phyloP scores from a whole-genome alignment of 2,888 invertebrate genomes.

The Eupithecia exiguata region DNA sequence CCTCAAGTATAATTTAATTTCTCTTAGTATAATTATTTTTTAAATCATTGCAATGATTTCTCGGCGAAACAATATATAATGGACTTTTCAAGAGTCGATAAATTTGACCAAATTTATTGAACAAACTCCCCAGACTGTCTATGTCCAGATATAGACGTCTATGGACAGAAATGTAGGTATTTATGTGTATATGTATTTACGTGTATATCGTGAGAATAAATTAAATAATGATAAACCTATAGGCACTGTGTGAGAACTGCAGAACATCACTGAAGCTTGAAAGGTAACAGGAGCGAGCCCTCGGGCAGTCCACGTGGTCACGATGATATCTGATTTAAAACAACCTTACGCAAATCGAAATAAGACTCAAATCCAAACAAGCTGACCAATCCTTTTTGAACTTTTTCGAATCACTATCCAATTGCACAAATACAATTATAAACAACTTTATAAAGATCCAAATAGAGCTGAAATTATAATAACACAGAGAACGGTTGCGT shows the following conservation, averaged over 20 bases:
- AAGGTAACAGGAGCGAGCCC: constrained; percentile 77
- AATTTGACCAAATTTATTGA: no score
- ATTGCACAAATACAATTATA: constrained; percentile 51
- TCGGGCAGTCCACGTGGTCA: constrained; percentile 72
- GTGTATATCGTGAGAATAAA: constrained; percentile 21
- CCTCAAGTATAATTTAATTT: no score
- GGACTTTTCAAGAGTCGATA: no score
- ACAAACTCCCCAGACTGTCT: no score
- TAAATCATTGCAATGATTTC: no score
- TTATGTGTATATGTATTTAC: not conserved
- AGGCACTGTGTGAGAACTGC: constrained; percentile 32
- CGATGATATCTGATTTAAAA: constrained; percentile 54
- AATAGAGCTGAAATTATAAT: constrained; percentile 44
- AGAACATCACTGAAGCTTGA: constrained; percentile 58
- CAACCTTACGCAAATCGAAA: not conserved
- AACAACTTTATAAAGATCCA: constrained; percentile 40
- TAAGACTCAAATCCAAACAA: not conserved
- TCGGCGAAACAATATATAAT: no score
- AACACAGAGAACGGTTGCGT: not conserved
- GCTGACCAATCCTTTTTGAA: not conserved
- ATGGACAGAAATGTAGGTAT: not conserved
- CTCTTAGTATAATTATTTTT: no score
- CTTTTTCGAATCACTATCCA: constrained; percentile 45
- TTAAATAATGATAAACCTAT: constrained; percentile 22
- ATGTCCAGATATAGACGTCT: no score